Evolutionary conservation across 2,888 invertebrate genomes (phyloP), one percentile per base, ranked within the genome.

Genomic region (Antitype chi): DNA sequence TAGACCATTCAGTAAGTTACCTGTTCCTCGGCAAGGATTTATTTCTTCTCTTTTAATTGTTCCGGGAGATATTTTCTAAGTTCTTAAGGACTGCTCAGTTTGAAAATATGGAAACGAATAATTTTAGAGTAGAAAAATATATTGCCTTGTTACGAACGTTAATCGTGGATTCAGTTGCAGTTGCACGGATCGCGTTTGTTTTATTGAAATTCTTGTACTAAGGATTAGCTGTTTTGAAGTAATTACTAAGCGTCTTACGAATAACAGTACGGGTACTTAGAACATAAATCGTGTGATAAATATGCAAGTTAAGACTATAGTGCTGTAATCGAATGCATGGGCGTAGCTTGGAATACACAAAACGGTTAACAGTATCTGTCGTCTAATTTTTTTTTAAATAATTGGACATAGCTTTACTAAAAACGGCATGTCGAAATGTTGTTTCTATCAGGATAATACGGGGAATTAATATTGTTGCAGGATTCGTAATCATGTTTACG

Each of bases 1-100:
- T 85, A 76, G 73, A 74, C 82, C 80, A 78, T 85, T 87, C 77
- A 80, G 78, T 81, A 75, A 80, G 80, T 84, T 88, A 84, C 80
- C 73, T 63, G 74, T 72, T 76, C 75, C 73, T 78, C 38, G 62
- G 68, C 32, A 73, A 81, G 80, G 73, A 84, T 84, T 85, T 86
- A 85, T 81, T 67, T 69, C 53, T 74, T 38, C 63, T 49, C 57
- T 77, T 82, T 78, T 82, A 87, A 85, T 87, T 85, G 86, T 82
- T 78, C 71, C 69, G 63, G 64, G 59, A 72, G 64, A 82, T 75
- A 74, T 82, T 80, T 78, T 71, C 63, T 28, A 78, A 76, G 75
- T 76, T 68, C 70, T 60, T 38, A 47, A 28, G 43, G 52, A 76
- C 67, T 74, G 59, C 55, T 74, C 38, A 28, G 25, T 13, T 59